Conservation (phyloP, 2,797 vertebrate genomes). For the Rhynchotus rufescens region DNA sequence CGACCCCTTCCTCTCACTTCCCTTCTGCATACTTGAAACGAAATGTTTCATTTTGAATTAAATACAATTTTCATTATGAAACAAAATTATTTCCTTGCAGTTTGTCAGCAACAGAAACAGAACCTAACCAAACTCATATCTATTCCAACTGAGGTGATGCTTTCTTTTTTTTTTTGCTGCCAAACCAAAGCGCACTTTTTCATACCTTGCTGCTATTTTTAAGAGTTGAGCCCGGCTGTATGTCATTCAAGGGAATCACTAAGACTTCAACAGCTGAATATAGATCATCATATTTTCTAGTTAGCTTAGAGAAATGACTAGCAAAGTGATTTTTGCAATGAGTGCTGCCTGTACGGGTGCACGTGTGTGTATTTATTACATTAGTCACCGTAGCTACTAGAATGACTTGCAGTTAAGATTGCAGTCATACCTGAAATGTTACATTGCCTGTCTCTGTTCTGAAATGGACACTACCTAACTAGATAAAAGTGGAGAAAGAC, state of each 20-base stretch:
- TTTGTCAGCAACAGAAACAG: neutral
- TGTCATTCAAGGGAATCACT: constrained; percentile 6
- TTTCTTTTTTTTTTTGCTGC: neutral
- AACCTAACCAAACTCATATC: neutral
- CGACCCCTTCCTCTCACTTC: neutral
- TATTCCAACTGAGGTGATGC: neutral
- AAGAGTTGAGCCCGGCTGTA: constrained; percentile 38
- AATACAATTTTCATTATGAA: constrained; percentile 22
- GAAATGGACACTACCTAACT: constrained; percentile 1
- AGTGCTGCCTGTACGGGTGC: neutral
- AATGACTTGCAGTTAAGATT: constrained; percentile 34
- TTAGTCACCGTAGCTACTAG: constrained; percentile 31
- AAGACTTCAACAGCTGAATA: neutral
- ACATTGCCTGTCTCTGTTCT: constrained; percentile 30
- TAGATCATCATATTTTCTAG: neutral
- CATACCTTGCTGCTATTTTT: constrained; percentile 53
- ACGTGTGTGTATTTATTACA: neutral
- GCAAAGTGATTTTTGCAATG: constrained; percentile 4
- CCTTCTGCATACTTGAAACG: neutral
- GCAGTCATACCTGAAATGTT: constrained; percentile 55
- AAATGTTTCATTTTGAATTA: constrained; percentile 16
- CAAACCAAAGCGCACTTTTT: neutral
- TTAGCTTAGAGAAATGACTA: neutral
- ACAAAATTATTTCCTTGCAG: neutral
- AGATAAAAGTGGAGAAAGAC: constrained; percentile 1